These are phyloP conservation scores for Pygocentrus nattereri DNA, from an alignment of 2,797 vertebrate genomes.

Conservation along the genomic window DNA sequence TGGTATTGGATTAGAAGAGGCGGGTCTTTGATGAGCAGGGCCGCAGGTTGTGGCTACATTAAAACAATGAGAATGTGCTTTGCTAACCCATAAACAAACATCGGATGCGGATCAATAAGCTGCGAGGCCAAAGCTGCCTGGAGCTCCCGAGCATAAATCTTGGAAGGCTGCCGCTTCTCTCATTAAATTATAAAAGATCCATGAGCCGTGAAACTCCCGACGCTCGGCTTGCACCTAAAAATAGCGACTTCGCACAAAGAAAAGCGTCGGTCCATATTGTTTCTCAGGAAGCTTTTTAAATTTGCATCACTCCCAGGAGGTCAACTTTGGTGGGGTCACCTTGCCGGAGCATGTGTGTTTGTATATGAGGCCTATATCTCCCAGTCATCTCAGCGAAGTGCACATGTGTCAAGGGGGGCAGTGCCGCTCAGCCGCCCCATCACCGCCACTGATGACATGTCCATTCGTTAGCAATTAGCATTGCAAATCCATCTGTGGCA, in stretches of 20 bases:
- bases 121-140: conserved; percentile 66
- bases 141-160: conserved; percentile 75
- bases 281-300: conserved; percentile 81
- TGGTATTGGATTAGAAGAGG: conserved; percentile 57
- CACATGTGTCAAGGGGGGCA: conserved; percentile 63
- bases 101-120: conserved; percentile 77
- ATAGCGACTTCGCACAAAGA: conserved; percentile 71
- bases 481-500: conserved; percentile 70
- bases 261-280: conserved; percentile 66
- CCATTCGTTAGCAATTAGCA: conserved; percentile 65
- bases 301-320: conserved; percentile 68
- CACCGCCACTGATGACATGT: conserved; percentile 54
- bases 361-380: conserved; percentile 53
- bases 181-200: conserved; percentile 84
- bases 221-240: conserved; percentile 72
- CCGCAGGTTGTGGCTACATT: conserved; percentile 41
- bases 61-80: conserved; percentile 62
- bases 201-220: conserved; percentile 75
- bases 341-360: conserved; percentile 56
- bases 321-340: conserved; percentile 62
- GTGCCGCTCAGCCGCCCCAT: conserved; percentile 51
- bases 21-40: conserved; percentile 54
- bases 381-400: conserved; percentile 66
- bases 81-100: conserved; percentile 79
- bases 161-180: conserved; percentile 66